Percentiles rank a stretch among this genome's conserved stretches.
Evolutionary conservation across 30 jellyfish, hydroid and myxozoan species (phyloP).

Genomic region (Cassiopea xamachana): DNA sequence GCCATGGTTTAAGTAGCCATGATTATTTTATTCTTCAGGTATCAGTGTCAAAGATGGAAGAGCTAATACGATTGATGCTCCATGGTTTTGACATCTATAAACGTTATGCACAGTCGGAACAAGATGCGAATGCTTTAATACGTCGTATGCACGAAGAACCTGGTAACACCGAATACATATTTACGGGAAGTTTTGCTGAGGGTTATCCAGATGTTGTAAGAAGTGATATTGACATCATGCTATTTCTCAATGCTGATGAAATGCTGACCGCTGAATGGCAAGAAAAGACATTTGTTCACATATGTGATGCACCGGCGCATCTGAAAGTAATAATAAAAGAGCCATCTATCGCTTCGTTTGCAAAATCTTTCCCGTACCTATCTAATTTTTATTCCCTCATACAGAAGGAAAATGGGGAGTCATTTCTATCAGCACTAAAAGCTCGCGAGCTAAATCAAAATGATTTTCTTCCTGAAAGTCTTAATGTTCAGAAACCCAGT

Average conservation of each 20-base stretch:
- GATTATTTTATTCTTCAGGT: neutral
- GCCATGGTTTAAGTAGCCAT: neutral
- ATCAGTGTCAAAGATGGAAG: constrained; percentile 10
- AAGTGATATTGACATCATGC: constrained; percentile 5
- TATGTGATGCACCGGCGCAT: constrained; percentile 22
- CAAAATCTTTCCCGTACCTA: neutral
- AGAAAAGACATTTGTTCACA: neutral
- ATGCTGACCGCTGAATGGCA: constrained; percentile 3
- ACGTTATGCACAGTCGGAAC: constrained; percentile 3
- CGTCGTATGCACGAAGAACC: neutral
- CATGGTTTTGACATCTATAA: neutral
- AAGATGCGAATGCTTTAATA: neutral
- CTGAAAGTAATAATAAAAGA: constrained; percentile 8
- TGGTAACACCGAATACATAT: neutral
- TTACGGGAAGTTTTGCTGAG: constrained; percentile 28
- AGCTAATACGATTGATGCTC: neutral
- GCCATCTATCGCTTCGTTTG: neutral
- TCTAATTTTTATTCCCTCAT: neutral
- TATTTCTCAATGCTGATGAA: neutral
- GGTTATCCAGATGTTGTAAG: constrained; percentile 15
- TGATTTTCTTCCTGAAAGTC: constrained; percentile 14
- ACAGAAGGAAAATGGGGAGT: neutral
- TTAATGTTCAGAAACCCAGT: constrained; percentile 2
- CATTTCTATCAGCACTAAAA: neutral
- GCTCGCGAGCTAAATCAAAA: neutral